Percentiles rank a stretch among this genome's conserved stretches.
phyloP scores from a whole-genome alignment of 2,888 invertebrate genomes.

The Syrista parreyssii region DNA sequence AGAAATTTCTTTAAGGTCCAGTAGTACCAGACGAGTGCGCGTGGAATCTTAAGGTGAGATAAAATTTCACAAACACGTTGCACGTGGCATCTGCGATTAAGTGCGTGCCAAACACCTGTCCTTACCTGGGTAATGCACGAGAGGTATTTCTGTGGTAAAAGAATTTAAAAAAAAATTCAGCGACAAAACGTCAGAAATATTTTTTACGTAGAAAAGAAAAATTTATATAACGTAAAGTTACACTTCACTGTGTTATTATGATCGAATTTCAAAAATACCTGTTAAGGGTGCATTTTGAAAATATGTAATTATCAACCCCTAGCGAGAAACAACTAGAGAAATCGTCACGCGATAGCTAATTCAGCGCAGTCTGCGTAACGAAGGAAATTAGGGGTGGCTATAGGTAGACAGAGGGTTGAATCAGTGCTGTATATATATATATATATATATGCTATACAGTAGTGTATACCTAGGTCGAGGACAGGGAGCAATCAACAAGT shows the following conservation, averaged over 20 bases:
- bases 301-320: background rate
- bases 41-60: conserved; percentile 12
- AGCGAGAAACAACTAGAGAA: background rate
- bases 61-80: conserved; percentile 11
- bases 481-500: conserved; percentile 22
- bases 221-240: no score
- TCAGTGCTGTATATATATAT: background rate
- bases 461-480: conserved; percentile 15
- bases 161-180: background rate
- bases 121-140: background rate
- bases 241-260: no score
- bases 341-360: background rate
- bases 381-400: background rate
- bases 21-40: background rate
- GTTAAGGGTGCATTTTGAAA: background rate
- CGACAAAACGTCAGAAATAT: background rate
- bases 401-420: background rate
- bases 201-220: background rate
- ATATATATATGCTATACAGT: background rate
- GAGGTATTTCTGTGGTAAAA: background rate
- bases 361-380: background rate
- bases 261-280: no score
- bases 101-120: conserved; percentile 19
- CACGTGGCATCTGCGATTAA: conserved; percentile 20
- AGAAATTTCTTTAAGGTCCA: background rate